A percentile compares a stretch with the other conserved stretches of the same genome.
Evolutionary conservation across 2,113 vertebrate genomes (phyloP).

Genomic region (Pogona vitticeps): DNA sequence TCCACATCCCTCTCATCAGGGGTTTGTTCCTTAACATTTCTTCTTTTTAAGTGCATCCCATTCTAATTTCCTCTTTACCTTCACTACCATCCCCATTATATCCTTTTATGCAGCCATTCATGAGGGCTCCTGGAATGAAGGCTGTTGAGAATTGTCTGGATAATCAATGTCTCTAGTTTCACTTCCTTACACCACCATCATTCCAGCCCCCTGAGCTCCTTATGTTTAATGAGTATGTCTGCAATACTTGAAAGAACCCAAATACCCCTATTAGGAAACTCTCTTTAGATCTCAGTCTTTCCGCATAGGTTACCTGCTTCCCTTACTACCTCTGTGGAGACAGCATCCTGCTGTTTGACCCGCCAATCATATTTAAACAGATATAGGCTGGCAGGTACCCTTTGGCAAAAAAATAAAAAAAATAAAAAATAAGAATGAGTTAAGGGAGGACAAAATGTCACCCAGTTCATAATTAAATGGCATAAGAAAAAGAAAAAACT

Average conservation of each 20-base stretch:
- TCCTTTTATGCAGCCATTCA: slow-evolving; percentile 37
- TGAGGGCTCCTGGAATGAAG: slow-evolving; percentile 60
- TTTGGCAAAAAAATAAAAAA: slow-evolving; percentile 37
- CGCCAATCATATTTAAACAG: slow-evolving; percentile 49
- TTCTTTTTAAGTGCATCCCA: slow-evolving; percentile 46
- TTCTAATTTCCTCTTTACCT: slow-evolving; percentile 61
- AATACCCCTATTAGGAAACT: slow-evolving; percentile 51
- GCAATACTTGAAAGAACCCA: slow-evolving; percentile 55
- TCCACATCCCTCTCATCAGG: slow-evolving; percentile 38
- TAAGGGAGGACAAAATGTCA: slow-evolving; percentile 57
- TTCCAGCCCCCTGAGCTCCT: slow-evolving; percentile 44
- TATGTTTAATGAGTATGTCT: slow-evolving; percentile 61
- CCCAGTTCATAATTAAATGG: slow-evolving; percentile 45
- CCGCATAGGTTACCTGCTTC: slow-evolving; percentile 60
- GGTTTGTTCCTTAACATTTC: slow-evolving; percentile 55
- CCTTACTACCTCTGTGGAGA: slow-evolving; percentile 32
- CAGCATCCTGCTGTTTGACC: slow-evolving; percentile 64
- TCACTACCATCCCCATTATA: slow-evolving; percentile 29
- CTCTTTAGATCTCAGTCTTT: slow-evolving; percentile 57
- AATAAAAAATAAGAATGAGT: background rate
- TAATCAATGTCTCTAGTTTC: slow-evolving; percentile 62
- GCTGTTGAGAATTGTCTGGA: slow-evolving; percentile 61
- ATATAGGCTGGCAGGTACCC: slow-evolving; percentile 49
- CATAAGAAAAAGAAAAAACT: background rate
- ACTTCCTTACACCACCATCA: slow-evolving; percentile 48